phyloP scores from a whole-genome alignment of 1,140 invertebrate species.

The Nasonia longicornis region DNA sequence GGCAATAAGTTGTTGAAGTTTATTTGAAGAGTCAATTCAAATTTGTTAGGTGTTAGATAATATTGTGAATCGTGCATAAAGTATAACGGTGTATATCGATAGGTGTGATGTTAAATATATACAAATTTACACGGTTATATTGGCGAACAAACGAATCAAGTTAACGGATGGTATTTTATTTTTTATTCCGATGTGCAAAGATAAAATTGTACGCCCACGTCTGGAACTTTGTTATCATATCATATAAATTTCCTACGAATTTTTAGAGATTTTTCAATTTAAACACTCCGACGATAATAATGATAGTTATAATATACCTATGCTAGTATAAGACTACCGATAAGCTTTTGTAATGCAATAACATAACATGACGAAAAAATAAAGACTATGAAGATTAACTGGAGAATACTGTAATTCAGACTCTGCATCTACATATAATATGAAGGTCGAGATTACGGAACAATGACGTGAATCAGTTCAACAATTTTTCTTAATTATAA shows the following conservation, averaged over 20 bases:
- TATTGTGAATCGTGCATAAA: neutral
- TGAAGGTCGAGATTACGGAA: neutral
- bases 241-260: conserved; percentile 29
- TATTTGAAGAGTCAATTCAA: neutral
- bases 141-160: neutral
- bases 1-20: neutral
- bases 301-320: conserved; percentile 5
- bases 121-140: neutral
- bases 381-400: conserved; percentile 24
- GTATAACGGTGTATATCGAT: neutral
- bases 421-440: neutral
- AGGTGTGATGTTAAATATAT: neutral
- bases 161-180: neutral
- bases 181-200: conserved; percentile 16
- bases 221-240: conserved; percentile 33
- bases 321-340: neutral
- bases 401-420: neutral
- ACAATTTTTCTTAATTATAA: neutral
- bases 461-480: conserved; percentile 1
- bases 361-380: neutral
- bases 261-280: conserved; percentile 32
- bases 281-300: neutral
- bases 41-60: neutral
- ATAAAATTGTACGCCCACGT: neutral
- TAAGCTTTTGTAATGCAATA: conserved; percentile 22